A percentile compares a stretch with the other conserved stretches of the same genome.
Evolutionary conservation across 2,113 vertebrate species (phyloP).

Genomic region (Gymnorhina tibicen): DNA sequence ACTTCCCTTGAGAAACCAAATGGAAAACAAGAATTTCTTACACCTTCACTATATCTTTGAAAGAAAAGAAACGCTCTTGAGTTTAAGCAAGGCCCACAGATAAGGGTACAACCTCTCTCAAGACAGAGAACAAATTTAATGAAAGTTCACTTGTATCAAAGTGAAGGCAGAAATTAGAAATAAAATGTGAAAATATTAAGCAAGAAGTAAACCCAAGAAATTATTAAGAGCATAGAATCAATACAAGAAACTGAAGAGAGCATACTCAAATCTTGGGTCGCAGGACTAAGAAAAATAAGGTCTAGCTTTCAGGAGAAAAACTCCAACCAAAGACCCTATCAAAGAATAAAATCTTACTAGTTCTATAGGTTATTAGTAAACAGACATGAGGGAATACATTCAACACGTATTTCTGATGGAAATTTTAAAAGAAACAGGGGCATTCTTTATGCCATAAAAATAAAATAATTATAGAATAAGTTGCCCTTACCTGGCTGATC

Average conservation of each 20-base stretch:
- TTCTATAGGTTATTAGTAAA: neutral
- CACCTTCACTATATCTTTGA: neutral
- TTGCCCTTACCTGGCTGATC: neutral
- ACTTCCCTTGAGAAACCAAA: neutral
- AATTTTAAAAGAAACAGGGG: neutral
- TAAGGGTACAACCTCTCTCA: neutral
- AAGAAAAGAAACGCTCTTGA: neutral
- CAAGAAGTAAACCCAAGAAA: neutral
- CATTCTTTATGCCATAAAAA: neutral
- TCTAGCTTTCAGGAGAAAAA: neutral
- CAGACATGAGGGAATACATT: neutral
- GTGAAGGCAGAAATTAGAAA: neutral
- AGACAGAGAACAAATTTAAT: neutral
- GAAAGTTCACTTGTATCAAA: neutral
- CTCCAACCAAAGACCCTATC: rapidly evolving
- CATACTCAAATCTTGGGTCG: neutral
- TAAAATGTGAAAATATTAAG: neutral
- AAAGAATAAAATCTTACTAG: neutral
- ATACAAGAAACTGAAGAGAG: neutral
- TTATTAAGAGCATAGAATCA: neutral
- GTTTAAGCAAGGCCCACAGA: neutral
- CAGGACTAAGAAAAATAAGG: neutral
- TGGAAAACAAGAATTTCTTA: neutral
- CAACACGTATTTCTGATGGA: neutral
- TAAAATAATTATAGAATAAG: neutral